These are phyloP conservation scores for Zosterops lateralis DNA, from an alignment of 2,113 vertebrate genomes.

Conservation along the genomic window DNA sequence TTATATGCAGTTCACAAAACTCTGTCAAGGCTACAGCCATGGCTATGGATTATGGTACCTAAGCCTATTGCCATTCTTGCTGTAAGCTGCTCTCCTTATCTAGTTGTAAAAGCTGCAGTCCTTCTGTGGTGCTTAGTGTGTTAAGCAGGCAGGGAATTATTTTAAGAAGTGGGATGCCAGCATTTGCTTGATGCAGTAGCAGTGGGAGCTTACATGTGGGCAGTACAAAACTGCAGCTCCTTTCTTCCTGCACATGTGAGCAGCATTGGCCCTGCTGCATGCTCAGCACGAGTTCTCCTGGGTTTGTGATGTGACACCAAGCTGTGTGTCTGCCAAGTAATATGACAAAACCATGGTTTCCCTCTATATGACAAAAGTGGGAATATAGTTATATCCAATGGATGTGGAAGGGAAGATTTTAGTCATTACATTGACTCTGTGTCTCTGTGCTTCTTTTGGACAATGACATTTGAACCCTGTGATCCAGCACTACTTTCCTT, in stretches of 20 bases:
- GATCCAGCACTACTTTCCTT: neutral
- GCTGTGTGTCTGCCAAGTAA: neutral
- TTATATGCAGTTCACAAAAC: neutral
- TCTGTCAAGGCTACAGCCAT: neutral
- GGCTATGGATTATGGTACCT: neutral
- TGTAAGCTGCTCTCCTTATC: conserved; percentile 29
- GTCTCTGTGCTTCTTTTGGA: neutral
- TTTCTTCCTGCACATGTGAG: neutral
- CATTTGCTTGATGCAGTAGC: neutral
- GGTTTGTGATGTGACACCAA: neutral
- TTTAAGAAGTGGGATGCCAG: neutral
- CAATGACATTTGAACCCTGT: neutral
- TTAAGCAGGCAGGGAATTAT: neutral
- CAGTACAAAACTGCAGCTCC: neutral
- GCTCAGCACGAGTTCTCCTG: neutral
- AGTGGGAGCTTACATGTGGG: neutral
- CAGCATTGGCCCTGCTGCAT: neutral
- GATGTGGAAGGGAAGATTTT: neutral
- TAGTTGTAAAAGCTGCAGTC: neutral
- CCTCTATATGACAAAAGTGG: neutral
- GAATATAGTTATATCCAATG: neutral
- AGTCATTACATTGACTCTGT: neutral
- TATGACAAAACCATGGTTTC: neutral
- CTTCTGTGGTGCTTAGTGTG: neutral
- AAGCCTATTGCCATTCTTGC: conserved; percentile 26